Evolutionary conservation across 2,797 vertebrate species (phyloP).

Genomic region (Intellagama lesueurii): DNA sequence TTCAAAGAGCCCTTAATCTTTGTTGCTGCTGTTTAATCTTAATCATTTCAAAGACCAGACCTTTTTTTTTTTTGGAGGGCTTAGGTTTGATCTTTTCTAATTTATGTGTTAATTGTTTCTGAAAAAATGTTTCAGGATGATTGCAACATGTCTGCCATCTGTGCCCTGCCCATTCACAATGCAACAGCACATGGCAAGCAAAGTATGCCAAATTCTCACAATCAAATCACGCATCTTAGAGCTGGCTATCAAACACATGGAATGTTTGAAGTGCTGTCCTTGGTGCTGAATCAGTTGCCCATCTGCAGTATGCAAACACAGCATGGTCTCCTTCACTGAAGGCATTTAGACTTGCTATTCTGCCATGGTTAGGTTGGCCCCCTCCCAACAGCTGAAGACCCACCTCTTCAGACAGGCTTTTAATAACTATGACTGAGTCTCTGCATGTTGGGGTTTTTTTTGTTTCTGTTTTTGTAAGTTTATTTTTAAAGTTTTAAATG

Average conservation of each 20-base stretch:
- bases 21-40: background rate
- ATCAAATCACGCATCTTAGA: slow-evolving; percentile 1
- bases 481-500: too few species aligned
- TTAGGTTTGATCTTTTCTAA: background rate
- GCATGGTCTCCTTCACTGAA: background rate
- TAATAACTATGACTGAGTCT: too few species aligned
- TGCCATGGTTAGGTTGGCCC: background rate
- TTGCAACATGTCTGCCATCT: background rate
- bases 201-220: background rate
- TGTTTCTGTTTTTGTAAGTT: too few species aligned
- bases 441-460: too few species aligned
- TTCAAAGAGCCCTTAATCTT: background rate
- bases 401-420: too few species aligned
- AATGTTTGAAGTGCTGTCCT: background rate
- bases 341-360: background rate
- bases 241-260: background rate
- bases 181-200: slow-evolving; percentile 2
- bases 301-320: background rate
- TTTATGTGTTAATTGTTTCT: background rate
- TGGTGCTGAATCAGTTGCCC: background rate
- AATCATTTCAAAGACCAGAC: background rate
- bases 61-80: background rate
- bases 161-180: background rate
- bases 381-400: too few species aligned
- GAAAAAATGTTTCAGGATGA: background rate